Percentiles rank a stretch among this genome's conserved stretches.
phyloP scores from a whole-genome alignment of 1,140 invertebrate genomes.

The Leptinotarsa undecemlineata region DNA sequence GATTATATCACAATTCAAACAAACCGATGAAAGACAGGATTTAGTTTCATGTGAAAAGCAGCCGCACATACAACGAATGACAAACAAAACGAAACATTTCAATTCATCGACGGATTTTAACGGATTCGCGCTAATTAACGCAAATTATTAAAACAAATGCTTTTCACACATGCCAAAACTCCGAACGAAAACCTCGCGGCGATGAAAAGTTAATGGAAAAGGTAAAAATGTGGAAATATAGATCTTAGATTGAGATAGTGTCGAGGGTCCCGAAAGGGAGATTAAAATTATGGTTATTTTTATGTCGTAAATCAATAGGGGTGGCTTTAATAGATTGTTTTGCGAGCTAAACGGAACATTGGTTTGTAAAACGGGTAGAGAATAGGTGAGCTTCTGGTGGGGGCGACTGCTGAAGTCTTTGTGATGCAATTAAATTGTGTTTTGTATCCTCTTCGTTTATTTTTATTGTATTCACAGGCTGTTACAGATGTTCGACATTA shows the following conservation, averaged over 20 bases:
- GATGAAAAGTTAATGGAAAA: conserved; percentile 21
- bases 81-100: background rate
- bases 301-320: conserved; percentile 16
- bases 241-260: conserved; percentile 22
- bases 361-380: background rate
- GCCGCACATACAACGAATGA: background rate
- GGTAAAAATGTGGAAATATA: conserved; percentile 23
- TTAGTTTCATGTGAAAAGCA: conserved; percentile 3
- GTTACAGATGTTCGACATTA: conserved; percentile 8
- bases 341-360: conserved; percentile 19
- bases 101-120: conserved; percentile 12
- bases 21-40: conserved; percentile 1
- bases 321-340: conserved; percentile 25
- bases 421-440: conserved; percentile 3
- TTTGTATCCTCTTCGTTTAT: background rate
- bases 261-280: conserved; percentile 19
- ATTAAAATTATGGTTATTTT: conserved; percentile 21
- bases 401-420: background rate
- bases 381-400: background rate
- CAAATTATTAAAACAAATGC: conserved; percentile 13
- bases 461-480: conserved; percentile 3
- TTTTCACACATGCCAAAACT: conserved; percentile 12
- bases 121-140: conserved; percentile 10
- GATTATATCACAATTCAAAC: conserved; percentile 8
- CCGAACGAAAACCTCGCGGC: background rate